Conservation (phyloP, 1,140 invertebrate species). For the Elymnias hypermnestra region DNA sequence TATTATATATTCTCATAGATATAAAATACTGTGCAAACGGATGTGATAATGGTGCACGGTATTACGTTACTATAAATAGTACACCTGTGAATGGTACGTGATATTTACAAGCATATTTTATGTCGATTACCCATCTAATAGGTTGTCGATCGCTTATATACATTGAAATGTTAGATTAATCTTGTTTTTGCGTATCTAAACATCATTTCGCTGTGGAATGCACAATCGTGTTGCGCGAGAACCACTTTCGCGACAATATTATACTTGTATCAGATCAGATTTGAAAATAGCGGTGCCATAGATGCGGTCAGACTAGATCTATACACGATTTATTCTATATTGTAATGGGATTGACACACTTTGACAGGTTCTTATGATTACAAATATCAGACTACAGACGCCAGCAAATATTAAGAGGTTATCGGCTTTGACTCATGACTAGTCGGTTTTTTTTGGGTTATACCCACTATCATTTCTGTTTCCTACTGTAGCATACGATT, state of each 20-base stretch:
- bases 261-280: constrained; percentile 19
- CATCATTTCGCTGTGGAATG: constrained; percentile 57
- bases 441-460: background rate
- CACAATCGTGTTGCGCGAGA: constrained; percentile 38
- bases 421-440: constrained; percentile 3
- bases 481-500: too few relatives aligned
- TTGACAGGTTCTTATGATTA: constrained; percentile 3
- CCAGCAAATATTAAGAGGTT: background rate
- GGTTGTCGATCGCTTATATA: too few relatives aligned
- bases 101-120: background rate
- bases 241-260: constrained; percentile 61
- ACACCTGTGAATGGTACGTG: background rate
- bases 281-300: constrained; percentile 9
- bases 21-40: too few relatives aligned
- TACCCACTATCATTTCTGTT: background rate
- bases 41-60: too few relatives aligned
- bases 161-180: constrained; percentile 22
- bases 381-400: constrained; percentile 1
- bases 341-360: constrained; percentile 32
- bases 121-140: too few relatives aligned
- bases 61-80: too few relatives aligned
- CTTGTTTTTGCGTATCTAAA: constrained; percentile 53
- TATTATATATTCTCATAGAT: too few relatives aligned
- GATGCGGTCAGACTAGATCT: constrained; percentile 45
- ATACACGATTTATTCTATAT: constrained; percentile 33